phyloP scores from a whole-genome alignment of 2,797 vertebrate species.

The Odontamblyopus lacepedii region DNA sequence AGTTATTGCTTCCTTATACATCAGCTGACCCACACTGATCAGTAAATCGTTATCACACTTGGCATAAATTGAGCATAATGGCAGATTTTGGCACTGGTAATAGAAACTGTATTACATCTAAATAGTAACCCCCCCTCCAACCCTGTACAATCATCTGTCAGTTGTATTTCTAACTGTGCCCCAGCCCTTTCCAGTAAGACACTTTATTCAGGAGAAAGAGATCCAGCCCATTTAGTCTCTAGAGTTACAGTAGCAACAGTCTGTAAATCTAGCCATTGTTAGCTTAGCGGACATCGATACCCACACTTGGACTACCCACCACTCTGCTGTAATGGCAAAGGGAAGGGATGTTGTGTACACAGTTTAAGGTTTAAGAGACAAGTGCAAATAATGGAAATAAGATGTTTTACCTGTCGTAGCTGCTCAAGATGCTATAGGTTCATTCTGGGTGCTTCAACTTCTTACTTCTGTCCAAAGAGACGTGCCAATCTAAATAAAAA shows the following conservation, averaged over 20 bases:
- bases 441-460: background rate
- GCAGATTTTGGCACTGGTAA: conserved; percentile 39
- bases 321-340: background rate
- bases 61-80: conserved; percentile 42
- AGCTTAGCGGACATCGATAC: conserved; percentile 4
- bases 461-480: background rate
- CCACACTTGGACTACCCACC: background rate
- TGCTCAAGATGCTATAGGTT: background rate
- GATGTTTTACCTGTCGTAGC: background rate
- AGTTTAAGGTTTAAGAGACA: background rate
- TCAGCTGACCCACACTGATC: conserved; percentile 35
- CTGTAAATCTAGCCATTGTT: conserved; percentile 7
- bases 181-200: conserved; percentile 3
- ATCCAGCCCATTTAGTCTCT: conserved; percentile 6
- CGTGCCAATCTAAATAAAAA: background rate
- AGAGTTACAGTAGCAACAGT: conserved; percentile 14
- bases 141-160: conserved; percentile 3
- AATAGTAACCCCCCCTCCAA: conserved; percentile 8
- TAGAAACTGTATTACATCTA: conserved; percentile 23
- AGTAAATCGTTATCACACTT: conserved; percentile 40
- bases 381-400: background rate
- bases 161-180: conserved; percentile 17
- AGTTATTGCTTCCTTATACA: conserved; percentile 55
- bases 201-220: conserved; percentile 7
- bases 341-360: background rate